A percentile compares a stretch with the other conserved stretches of the same genome.
Conservation (phyloP, 2,888 invertebrate species). For the Pyralis farinalis region DNA sequence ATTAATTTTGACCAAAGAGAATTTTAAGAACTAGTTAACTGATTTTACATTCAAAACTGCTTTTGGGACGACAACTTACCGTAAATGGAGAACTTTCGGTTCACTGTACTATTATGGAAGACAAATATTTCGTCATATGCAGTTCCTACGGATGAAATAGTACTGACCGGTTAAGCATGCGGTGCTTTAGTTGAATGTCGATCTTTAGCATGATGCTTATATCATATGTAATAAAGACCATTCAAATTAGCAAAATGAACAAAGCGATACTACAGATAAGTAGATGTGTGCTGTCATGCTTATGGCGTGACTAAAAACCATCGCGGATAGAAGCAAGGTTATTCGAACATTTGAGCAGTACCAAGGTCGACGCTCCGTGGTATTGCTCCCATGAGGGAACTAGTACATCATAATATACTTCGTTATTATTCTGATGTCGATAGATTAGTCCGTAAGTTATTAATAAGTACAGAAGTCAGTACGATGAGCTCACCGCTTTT, state of each 20-base stretch:
- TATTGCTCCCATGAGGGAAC: conserved; percentile 29
- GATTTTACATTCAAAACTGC: conserved; percentile 13
- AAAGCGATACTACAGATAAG: conserved; percentile 5
- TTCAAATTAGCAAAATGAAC: background rate
- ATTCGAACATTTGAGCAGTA: conserved; percentile 53
- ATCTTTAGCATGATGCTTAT: background rate
- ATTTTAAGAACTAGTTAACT: conserved; percentile 10
- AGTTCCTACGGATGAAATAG: background rate
- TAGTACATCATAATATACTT: conserved; percentile 29
- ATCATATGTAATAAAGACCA: no score
- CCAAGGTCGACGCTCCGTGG: conserved; percentile 49
- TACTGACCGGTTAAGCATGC: background rate
- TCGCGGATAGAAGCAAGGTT: conserved; percentile 60
- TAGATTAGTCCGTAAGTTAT: conserved; percentile 24
- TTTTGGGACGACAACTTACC: conserved; percentile 37
- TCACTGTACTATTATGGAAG: conserved; percentile 17
- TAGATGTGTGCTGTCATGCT: conserved; percentile 23
- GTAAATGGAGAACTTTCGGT: conserved; percentile 41
- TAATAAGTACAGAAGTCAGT: background rate
- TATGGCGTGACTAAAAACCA: conserved; percentile 65
- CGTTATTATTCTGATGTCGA: conserved; percentile 36
- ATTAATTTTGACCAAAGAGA: background rate
- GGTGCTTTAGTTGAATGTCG: background rate
- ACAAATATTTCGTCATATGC: conserved; percentile 13
- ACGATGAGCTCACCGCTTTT: conserved; percentile 2